A percentile compares a stretch with the other conserved stretches of the same genome.
These are phyloP conservation scores for Thaleichthys pacificus DNA, from an alignment of 2,797 vertebrate species.

Conservation along the genomic window DNA sequence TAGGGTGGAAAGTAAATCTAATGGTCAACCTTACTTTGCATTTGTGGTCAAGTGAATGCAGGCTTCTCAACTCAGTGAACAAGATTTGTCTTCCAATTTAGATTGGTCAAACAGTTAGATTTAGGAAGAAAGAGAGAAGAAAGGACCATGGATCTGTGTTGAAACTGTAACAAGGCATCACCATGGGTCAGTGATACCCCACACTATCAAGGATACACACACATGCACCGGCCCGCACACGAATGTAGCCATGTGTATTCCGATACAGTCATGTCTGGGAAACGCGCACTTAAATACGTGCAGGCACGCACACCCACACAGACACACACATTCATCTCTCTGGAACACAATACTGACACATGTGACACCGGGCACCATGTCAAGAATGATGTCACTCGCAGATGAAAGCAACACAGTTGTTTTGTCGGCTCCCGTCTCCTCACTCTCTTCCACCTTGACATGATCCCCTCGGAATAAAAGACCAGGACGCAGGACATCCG, in stretches of 20 bases:
- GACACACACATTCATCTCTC: background rate
- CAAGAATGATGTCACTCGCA: slow-evolving; percentile 57
- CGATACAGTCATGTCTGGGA: background rate
- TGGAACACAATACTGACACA: background rate
- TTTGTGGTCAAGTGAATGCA: too few relatives aligned
- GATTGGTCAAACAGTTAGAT: too few relatives aligned
- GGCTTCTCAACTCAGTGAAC: too few relatives aligned
- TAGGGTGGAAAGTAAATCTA: too few relatives aligned
- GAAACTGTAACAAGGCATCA: too few relatives aligned
- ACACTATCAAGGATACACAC: background rate
- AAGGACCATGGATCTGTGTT: too few relatives aligned
- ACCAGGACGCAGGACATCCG: slow-evolving; percentile 40
- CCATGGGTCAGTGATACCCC: too few relatives aligned
- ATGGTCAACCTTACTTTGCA: too few relatives aligned
- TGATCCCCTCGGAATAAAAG: slow-evolving; percentile 53
- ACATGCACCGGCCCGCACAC: slow-evolving; percentile 14
- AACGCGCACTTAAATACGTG: slow-evolving; percentile 5
- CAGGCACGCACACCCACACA: background rate
- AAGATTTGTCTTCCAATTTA: too few relatives aligned
- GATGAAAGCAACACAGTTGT: slow-evolving; percentile 59
- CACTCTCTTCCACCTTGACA: slow-evolving; percentile 51
- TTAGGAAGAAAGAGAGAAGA: background rate
- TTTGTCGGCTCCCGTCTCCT: slow-evolving; percentile 35
- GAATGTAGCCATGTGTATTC: background rate
- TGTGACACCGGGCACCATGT: background rate